These are phyloP conservation scores for Entomobrya proxima DNA, from an alignment of 2,888 invertebrate species.

Conservation along the genomic window DNA sequence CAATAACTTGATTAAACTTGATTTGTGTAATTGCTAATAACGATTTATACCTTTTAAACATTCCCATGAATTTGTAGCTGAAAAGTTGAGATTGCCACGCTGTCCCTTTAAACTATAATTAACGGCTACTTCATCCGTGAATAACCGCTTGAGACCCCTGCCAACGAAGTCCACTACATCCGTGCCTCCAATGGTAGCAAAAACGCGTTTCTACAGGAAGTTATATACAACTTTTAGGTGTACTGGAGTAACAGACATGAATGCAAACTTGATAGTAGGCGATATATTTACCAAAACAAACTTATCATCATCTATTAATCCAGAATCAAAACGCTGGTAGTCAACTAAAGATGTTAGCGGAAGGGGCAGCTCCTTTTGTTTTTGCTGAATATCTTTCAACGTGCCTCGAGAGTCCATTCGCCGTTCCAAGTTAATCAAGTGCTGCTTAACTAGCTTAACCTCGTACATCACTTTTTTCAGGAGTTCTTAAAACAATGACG, in stretches of 20 bases:
- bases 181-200: background rate
- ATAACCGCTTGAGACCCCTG: background rate
- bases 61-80: background rate
- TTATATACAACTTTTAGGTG: too few relatives aligned
- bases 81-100: background rate
- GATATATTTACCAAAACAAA: background rate
- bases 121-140: background rate
- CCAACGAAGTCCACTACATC: background rate
- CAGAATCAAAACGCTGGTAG: background rate
- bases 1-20: background rate
- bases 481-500: too few relatives aligned
- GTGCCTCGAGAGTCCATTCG: too few relatives aligned
- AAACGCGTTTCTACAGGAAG: background rate
- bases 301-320: background rate
- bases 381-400: too few relatives aligned
- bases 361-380: too few relatives aligned
- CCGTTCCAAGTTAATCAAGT: too few relatives aligned
- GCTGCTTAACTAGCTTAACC: too few relatives aligned
- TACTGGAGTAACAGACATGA: too few relatives aligned
- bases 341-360: too few relatives aligned
- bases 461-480: too few relatives aligned
- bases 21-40: too few relatives aligned
- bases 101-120: background rate
- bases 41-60: conserved; percentile 10
- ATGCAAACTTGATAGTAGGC: too few relatives aligned